Percentiles rank a stretch among this genome's conserved stretches.
phyloP scores from a whole-genome alignment of 2,888 invertebrate species.

The Norana najaformis region DNA sequence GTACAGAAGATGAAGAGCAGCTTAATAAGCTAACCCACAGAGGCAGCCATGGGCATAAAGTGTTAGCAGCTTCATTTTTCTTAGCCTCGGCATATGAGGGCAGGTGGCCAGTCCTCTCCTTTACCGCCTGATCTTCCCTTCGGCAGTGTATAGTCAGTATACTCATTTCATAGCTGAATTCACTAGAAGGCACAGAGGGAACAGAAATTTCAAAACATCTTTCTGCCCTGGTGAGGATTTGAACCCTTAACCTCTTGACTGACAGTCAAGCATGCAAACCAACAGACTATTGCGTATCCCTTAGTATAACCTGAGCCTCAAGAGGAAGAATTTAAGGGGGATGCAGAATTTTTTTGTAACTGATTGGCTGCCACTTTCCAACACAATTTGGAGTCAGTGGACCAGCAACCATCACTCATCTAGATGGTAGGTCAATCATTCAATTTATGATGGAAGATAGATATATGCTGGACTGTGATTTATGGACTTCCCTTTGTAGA shows the following conservation, averaged over 20 bases:
- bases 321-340: background rate
- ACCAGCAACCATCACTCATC: background rate
- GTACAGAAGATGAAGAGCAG: too few species aligned
- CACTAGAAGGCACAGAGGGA: background rate
- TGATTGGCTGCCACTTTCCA: background rate
- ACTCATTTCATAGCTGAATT: too few species aligned
- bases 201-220: background rate
- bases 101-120: too few species aligned
- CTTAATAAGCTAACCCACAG: too few species aligned
- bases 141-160: too few species aligned
- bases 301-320: background rate
- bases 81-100: too few species aligned
- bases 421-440: background rate
- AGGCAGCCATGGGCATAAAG: too few species aligned
- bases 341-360: background rate
- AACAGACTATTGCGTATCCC: background rate
- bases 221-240: background rate
- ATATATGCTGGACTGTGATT: background rate
- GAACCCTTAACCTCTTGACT: background rate
- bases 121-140: too few species aligned
- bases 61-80: too few species aligned
- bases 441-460: too few species aligned
- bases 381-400: constrained; percentile 13
- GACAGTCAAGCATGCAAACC: background rate
- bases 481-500: background rate